phyloP scores from a whole-genome alignment of 2,113 vertebrate species.

The Hemichromis elongatus region DNA sequence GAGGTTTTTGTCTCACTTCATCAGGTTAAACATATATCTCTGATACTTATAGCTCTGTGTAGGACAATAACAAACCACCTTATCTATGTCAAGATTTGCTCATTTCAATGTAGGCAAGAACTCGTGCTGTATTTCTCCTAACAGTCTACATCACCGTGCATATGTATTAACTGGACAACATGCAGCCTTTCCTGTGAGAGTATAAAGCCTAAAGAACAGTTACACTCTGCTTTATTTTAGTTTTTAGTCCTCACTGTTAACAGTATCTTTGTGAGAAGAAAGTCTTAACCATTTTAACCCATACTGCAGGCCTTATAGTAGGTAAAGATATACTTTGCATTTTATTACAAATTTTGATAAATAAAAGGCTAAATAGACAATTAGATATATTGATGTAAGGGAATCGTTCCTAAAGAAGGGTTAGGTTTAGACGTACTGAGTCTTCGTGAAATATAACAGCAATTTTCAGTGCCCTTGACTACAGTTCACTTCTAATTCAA shows the following conservation, averaged over 20 bases:
- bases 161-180: not conserved
- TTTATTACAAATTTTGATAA: not conserved
- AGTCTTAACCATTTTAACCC: not conserved
- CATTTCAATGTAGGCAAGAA: not conserved
- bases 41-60: not conserved
- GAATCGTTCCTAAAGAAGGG: not conserved
- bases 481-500: constrained; percentile 18
- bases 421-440: not conserved
- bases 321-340: not conserved
- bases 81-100: not conserved
- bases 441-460: not conserved
- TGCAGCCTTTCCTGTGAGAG: not conserved
- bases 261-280: not conserved
- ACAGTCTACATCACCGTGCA: not conserved
- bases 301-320: not conserved
- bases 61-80: not conserved
- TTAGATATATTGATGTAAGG: not conserved
- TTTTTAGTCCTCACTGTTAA: not conserved
- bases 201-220: not conserved
- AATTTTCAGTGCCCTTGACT: constrained; percentile 13
- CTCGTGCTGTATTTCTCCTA: not conserved
- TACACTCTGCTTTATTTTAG: not conserved
- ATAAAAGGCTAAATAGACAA: not conserved
- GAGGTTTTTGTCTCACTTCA: not conserved
- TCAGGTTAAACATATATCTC: not conserved